Evolutionary conservation across 1,140 invertebrate species (phyloP), one percentile per base, ranked within the genome.

Genomic region (Bombus pascuorum): DNA sequence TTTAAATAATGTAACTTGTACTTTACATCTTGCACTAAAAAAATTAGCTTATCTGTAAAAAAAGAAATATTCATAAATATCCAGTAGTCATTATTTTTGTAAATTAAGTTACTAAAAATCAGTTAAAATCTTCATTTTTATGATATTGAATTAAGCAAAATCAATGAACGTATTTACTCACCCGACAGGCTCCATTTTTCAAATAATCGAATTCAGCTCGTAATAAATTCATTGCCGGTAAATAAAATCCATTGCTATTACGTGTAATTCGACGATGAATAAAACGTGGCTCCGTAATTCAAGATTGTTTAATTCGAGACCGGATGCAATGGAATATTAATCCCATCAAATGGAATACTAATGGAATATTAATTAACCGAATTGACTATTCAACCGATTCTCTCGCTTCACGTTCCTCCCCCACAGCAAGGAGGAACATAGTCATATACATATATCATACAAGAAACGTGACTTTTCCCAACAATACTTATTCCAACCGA

Each of bases 341-440:
- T 73, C n/a, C 15, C 47, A 22, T 53, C 18, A 53, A 32, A 72
- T 44, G n/a, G 42, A 73, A 73, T 44, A 73, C 44, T n/a, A 32
- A 72, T 44, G n/a, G 71, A 73, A 73, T 44, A 73, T 73, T 73
- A 73, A 73, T 73, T 44, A 76, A 76, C 74, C 37, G 74, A 34
- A 37, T 37, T 13, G 44, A n/a, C 44, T 25, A 57, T 37, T 59
- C 34, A 13, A 47, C 25, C 32, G 8, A 22, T 37, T 32, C 32
- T 1, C 9, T 0, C 22, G 5, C 12, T 6, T 12, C 32, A 22
- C 18, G 47, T 53, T 22, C 6, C 47, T 53, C 18, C 47, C 6
- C 18, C 18, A 8, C 39, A 1, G 18, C 22, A 34, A 65, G 28
- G 9, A 28, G 32, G 6, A 12, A 10, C 65, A 42, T n/a, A 34